These are phyloP conservation scores for Barnardius zonarius DNA, from an alignment of 2,113 vertebrate species.

Conservation along the genomic window DNA sequence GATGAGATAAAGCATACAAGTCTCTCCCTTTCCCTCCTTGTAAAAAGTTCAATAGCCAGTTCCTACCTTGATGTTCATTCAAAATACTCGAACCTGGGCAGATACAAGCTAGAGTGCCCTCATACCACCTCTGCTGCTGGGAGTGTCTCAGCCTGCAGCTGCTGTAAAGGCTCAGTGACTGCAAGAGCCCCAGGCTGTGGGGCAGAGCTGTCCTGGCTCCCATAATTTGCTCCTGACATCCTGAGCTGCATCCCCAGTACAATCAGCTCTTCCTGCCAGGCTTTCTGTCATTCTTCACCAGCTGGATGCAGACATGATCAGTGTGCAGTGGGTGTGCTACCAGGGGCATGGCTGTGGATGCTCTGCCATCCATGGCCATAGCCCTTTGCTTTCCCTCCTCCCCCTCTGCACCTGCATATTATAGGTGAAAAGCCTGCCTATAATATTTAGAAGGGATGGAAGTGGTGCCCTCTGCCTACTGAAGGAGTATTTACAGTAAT, in stretches of 20 bases:
- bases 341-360: background rate
- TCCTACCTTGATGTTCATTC: background rate
- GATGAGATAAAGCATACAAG: background rate
- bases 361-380: background rate
- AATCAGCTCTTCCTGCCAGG: background rate
- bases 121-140: background rate
- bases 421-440: background rate
- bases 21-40: background rate
- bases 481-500: background rate
- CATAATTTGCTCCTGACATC: background rate
- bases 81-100: background rate
- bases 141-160: background rate
- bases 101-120: background rate
- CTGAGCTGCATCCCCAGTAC: background rate
- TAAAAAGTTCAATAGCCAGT: background rate
- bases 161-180: background rate
- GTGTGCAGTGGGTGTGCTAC: background rate
- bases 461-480: background rate
- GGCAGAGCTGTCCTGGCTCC: background rate
- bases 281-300: background rate
- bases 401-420: background rate
- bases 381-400: background rate
- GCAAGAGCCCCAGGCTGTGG: background rate
- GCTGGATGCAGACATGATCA: background rate
- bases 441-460: background rate